Evolutionary conservation across 2,797 vertebrate genomes (phyloP), one percentile per base, ranked within the genome.

Genomic region (Onychomys leucogaster): DNA sequence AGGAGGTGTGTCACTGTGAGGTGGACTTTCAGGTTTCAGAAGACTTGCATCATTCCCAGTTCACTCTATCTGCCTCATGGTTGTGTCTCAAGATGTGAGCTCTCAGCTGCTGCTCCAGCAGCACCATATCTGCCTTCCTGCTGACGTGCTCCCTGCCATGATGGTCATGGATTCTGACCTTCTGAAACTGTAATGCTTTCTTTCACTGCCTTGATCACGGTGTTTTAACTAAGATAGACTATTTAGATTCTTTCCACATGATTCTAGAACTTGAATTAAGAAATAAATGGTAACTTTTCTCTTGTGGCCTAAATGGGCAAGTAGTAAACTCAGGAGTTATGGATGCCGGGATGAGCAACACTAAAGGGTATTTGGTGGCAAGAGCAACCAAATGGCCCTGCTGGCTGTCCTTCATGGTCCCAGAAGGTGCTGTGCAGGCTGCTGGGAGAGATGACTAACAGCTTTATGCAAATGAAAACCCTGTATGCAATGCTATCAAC

Each of bases 191-290:
- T 11, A 41, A 41, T 25, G 71, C 71, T 25, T 73, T 41, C 37
- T 73, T 73, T 41, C 21, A 73, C 23, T 73, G 17, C 21, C 37
- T 73, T 73, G 37, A 37, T 6, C 21, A 13, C 12, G 71, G 71
- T 73, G 37, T 73, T 73, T 41, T 41, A 25, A 13, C n/a, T 73
- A 73, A 73, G 65, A 32, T 9, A 88, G 55, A 52, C 94, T 86
- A 88, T 76, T 83, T 37, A 85, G 49, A 14, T 57, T 93, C 52
- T 71, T 95, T 89, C 86, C 77, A 37, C 29, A 37, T 65, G 55
- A 71, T 23, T 25, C 76, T 57, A 89, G 86, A n/a, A 43, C 12
- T 76, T 52, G 41, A 92, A 71, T 2, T 41, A 37, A 84, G 32
- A 81, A 77, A 78, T 61, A n/a, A 23, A 81, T 89, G 57, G 37